A percentile compares a stretch with the other conserved stretches of the same genome.
These are phyloP conservation scores for Turdus rufiventris DNA, from an alignment of 2,113 vertebrate species.

Conservation along the genomic window DNA sequence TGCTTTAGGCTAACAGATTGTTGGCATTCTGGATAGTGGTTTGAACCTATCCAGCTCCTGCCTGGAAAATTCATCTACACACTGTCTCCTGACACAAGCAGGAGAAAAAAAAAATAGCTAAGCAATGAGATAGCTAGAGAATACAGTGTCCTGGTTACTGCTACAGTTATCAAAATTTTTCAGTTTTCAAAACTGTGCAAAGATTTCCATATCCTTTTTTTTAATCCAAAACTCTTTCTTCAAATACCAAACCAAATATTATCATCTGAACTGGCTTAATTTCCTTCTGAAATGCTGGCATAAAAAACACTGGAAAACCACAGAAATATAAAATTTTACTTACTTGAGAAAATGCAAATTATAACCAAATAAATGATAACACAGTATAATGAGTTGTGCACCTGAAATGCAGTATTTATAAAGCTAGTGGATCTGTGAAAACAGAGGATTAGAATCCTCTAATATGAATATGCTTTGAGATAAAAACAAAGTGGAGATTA, in stretches of 20 bases:
- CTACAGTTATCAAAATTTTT: neutral
- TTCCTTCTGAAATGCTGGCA: neutral
- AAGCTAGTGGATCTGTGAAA: neutral
- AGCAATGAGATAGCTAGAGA: neutral
- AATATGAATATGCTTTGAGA: neutral
- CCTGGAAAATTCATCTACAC: conserved; percentile 17
- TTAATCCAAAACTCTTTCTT: neutral
- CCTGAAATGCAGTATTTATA: neutral
- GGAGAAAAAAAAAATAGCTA: neutral
- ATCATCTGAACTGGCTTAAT: neutral
- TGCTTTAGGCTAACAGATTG: neutral
- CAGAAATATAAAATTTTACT: neutral
- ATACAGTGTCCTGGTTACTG: neutral
- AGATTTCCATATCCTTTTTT: neutral
- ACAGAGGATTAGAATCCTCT: neutral
- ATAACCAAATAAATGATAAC: neutral
- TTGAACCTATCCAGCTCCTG: neutral
- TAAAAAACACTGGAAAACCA: neutral
- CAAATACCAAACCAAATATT: neutral
- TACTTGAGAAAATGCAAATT: neutral
- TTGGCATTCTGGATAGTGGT: neutral
- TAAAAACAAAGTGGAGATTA: neutral
- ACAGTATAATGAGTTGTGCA: neutral
- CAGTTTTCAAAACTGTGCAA: neutral
- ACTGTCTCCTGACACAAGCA: neutral